Percentiles rank a stretch among this genome's conserved stretches.
Conservation (phyloP, 1,140 invertebrate genomes). For the Musca vetustissima region DNA sequence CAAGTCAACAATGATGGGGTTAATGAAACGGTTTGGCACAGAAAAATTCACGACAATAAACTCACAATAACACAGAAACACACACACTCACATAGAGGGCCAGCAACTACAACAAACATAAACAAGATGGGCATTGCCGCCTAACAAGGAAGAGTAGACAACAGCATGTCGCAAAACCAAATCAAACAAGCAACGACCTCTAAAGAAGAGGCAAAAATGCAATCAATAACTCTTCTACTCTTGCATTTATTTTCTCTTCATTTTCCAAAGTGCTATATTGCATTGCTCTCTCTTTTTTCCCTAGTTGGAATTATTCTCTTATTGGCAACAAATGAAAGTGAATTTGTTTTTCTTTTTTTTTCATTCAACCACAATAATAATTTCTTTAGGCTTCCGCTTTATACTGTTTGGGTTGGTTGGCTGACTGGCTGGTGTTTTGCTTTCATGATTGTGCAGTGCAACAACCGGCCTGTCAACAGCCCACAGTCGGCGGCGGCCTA, state of each 20-base stretch:
- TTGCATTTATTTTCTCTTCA: not conserved
- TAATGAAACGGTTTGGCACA: slow-evolving; percentile 56
- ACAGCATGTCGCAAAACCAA: not conserved
- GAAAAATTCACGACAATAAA: slow-evolving; percentile 41
- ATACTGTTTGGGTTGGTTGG: too few species aligned
- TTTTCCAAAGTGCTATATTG: not conserved
- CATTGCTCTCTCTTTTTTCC: not conserved
- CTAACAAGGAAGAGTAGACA: not conserved
- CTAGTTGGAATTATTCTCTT: not conserved
- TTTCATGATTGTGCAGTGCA: slow-evolving; percentile 10
- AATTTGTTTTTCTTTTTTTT: slow-evolving; percentile 14
- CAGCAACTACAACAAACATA: slow-evolving; percentile 17
- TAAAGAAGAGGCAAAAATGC: slow-evolving; percentile 6
- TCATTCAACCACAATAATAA: too few species aligned
- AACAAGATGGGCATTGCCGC: not conserved
- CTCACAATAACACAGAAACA: slow-evolving; percentile 19
- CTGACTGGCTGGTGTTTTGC: not conserved
- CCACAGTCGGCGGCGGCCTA: not conserved
- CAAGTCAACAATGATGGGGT: slow-evolving; percentile 39
- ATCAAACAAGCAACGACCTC: slow-evolving; percentile 33
- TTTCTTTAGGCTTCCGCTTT: too few species aligned
- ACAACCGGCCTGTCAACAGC: slow-evolving; percentile 2
- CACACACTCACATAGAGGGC: slow-evolving; percentile 27
- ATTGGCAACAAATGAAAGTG: slow-evolving; percentile 13
- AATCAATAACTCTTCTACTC: not conserved